Evolutionary conservation across 2,113 vertebrate species (phyloP), one percentile per base, ranked within the genome.

Genomic region (Cavia porcellus): DNA sequence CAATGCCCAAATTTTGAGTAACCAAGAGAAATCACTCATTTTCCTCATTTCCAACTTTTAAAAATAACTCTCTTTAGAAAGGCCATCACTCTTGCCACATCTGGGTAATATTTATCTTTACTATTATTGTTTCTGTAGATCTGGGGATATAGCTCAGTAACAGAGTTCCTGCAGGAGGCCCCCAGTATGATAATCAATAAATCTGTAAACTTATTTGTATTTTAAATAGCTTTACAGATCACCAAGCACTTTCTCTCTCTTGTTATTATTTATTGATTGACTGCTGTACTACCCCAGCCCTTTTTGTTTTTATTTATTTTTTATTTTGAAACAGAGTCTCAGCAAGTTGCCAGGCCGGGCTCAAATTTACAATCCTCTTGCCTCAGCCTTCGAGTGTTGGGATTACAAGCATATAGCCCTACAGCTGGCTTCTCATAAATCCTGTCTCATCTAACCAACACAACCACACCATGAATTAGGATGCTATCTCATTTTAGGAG

Each of bases 401-500:
- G 25, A 79, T 30, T 79, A 75, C 72, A 45, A 17, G 14, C 75
- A 79, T 79, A 8, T 6, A 47, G 14, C 45, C 35, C 74, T 30
- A 79, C 28, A 32, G 75, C 75, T 50, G 45, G 75, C 45, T 74
- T 77, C 59, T 93, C 55, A 45, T 64, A 55, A 72, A 57, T 5
- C 28, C 77, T 70, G 80, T 75, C 89, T 89, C 42, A 80, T 55
- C 35, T 92, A 94, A 90, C 68, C 2, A 28, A 59, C 35, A n/a
- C 7, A 93, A 12, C 24, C 57, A n/a, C 45, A 85, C 30, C 52
- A 45, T 50, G 32, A 90, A 92, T 72, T n/a, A 86, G 35, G 68
- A 82, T 59, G 57, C 24, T 91, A 64, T 82, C 74, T 17, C 38
- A 84, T 88, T 93, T 97, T 84, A 93, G 42, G 55, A 30, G 17